Evolutionary conservation across 2,797 vertebrate genomes (phyloP), one percentile per base, ranked within the genome.

Genomic region (Leontopithecus rosalia): DNA sequence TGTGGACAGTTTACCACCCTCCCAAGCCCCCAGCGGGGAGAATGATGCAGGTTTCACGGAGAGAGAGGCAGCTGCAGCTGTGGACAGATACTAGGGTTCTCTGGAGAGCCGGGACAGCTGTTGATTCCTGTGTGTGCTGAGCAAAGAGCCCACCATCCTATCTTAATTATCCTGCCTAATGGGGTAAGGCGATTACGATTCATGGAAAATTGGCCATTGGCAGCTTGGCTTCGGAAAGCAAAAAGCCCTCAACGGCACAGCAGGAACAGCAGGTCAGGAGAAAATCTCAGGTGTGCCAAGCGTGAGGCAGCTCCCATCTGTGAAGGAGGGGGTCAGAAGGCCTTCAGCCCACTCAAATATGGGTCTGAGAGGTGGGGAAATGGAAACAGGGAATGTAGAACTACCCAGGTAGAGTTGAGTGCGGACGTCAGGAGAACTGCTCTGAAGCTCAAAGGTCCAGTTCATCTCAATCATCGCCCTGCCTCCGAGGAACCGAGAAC

Each of bases 201-300:
- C 97, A 97, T 84, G 94, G 98, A 84, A 98, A 98, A 98, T 97
- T 97, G 94, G 89, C 95, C 96, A 89, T 98, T 97, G 98, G 39
- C 95, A 94, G 92, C 85, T 4, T 48, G 43, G 90, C 58, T 57
- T 80, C 50, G 75, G 81, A 98, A 98, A 97, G 7, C 97, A 95
- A 97, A 97, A 79, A 90, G 58, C 91, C 90, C 93, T 94, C 86
- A 19, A 43, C 11, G 81, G 89, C 86, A 15, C 67, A 67, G 87
- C 46, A 75, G 76, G 83, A 84, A 57, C 30, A 36, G 24, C 85
- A 61, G 95, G 90, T 58, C 86, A 82, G 28, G 43, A 88, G 14
- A 89, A 33, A 70, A 82, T 41, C 84, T 73, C 50, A 30, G 30
- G 64, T 24, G 10, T 13, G 14, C 30, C 0, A 0, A 77, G 22